These are phyloP conservation scores for Avahi laniger DNA, from an alignment of 2,797 vertebrate genomes.

Conservation along the genomic window DNA sequence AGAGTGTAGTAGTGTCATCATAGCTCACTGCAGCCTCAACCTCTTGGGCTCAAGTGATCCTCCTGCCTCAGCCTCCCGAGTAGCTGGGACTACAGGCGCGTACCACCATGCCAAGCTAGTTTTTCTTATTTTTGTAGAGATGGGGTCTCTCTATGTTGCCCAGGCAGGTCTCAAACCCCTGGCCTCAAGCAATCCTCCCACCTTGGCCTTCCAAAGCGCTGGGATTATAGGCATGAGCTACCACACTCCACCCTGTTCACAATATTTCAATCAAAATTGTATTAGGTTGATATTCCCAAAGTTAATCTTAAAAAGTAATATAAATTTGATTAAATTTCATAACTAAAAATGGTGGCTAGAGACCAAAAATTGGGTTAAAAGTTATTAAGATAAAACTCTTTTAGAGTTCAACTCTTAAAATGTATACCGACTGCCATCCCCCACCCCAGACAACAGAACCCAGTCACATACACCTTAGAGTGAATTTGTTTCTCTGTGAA, in stretches of 20 bases:
- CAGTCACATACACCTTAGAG: not conserved
- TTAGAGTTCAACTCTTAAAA: conserved; percentile 42
- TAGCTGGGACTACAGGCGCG: not conserved
- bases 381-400: conserved; percentile 41
- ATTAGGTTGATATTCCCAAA: conserved; percentile 37
- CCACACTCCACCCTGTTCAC: not conserved
- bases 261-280: conserved; percentile 11
- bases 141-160: not conserved
- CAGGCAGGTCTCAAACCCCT: not conserved
- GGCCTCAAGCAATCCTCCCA: not conserved
- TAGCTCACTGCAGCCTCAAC: not conserved
- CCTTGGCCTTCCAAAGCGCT: not conserved
- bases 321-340: conserved; percentile 43
- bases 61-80: too few relatives aligned
- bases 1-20: not conserved
- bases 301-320: conserved; percentile 17
- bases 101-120: not conserved
- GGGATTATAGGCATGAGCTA: not conserved
- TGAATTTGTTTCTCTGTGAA: conserved; percentile 28
- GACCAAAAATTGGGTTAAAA: not conserved
- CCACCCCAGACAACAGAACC: not conserved
- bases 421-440: not conserved
- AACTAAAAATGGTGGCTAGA: conserved; percentile 26
- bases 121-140: not conserved
- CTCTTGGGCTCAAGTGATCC: not conserved